Conservation (phyloP, 2,888 invertebrate genomes). For the Hypomecis punctinalis region DNA sequence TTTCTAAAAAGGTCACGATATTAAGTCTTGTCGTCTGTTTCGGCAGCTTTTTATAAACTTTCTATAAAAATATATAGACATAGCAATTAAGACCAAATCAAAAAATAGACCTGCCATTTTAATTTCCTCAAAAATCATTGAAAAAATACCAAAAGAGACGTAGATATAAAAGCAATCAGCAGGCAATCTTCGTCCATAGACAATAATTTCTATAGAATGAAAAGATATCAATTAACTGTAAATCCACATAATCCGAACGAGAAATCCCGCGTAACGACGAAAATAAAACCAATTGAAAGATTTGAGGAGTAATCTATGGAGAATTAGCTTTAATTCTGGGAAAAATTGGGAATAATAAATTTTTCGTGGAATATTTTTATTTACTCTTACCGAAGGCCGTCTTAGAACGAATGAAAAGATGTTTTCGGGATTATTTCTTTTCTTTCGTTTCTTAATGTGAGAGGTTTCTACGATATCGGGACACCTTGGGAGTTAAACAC, state of each 20-base stretch:
- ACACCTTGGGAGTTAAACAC: no score
- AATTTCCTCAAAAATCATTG: background rate
- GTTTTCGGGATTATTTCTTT: no score
- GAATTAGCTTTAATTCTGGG: constrained; percentile 33
- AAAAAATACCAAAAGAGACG: background rate
- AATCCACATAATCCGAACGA: constrained; percentile 17
- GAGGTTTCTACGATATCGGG: no score
- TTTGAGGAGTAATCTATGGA: constrained; percentile 19
- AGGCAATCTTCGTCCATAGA: background rate
- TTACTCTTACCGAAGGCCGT: background rate
- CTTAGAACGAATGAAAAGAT: background rate
- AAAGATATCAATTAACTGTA: constrained; percentile 16
- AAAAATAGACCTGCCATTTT: background rate
- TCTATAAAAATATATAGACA: background rate
- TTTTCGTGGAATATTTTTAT: constrained; percentile 8
- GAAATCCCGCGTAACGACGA: constrained; percentile 10
- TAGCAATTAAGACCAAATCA: background rate
- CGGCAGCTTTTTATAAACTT: background rate
- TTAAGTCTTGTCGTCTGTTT: no score
- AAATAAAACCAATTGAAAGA: constrained; percentile 11
- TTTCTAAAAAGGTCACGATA: no score
- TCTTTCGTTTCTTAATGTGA: no score
- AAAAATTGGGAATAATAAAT: constrained; percentile 30
- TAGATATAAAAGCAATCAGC: background rate
- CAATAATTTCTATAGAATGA: constrained; percentile 12